These are phyloP conservation scores for Xanthostigma xanthostigma DNA, from an alignment of 2,888 invertebrate genomes.

Conservation along the genomic window DNA sequence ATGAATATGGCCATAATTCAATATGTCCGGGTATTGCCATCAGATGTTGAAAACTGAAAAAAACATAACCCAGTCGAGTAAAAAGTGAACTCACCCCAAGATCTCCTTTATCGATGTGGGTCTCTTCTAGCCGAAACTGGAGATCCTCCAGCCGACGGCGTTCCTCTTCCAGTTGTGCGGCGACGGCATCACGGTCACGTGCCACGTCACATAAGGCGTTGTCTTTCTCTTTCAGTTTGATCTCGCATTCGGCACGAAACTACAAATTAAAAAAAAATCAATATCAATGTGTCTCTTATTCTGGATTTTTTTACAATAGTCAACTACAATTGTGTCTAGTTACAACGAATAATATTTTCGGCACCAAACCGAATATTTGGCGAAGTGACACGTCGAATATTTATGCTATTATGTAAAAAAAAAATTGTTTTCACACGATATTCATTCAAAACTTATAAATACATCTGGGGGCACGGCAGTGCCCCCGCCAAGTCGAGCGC, in stretches of 20 bases:
- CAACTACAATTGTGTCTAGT: neutral
- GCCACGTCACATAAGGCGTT: conserved; percentile 35
- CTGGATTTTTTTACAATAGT: conserved; percentile 1
- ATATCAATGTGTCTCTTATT: neutral
- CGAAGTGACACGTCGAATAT: no score
- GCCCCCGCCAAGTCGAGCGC: no score
- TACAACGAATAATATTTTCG: neutral
- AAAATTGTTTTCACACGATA: no score
- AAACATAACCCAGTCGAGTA: neutral
- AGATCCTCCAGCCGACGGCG: conserved; percentile 75
- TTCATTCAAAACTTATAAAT: no score
- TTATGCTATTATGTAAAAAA: no score
- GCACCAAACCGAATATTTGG: neutral
- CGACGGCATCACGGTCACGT: conserved; percentile 37
- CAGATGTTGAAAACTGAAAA: no score
- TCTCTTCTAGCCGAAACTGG: conserved; percentile 83
- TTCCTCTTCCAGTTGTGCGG: conserved; percentile 59
- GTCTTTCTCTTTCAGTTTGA: conserved; percentile 40
- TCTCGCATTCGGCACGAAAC: conserved; percentile 39
- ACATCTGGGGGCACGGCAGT: no score
- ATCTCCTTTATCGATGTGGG: conserved; percentile 76
- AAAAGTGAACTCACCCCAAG: conserved; percentile 50
- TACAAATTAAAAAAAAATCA: conserved; percentile 19
- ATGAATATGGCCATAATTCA: no score
- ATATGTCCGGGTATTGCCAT: no score